phyloP scores from a whole-genome alignment of 1,140 invertebrate genomes.

The Drosophila tropicalis region DNA sequence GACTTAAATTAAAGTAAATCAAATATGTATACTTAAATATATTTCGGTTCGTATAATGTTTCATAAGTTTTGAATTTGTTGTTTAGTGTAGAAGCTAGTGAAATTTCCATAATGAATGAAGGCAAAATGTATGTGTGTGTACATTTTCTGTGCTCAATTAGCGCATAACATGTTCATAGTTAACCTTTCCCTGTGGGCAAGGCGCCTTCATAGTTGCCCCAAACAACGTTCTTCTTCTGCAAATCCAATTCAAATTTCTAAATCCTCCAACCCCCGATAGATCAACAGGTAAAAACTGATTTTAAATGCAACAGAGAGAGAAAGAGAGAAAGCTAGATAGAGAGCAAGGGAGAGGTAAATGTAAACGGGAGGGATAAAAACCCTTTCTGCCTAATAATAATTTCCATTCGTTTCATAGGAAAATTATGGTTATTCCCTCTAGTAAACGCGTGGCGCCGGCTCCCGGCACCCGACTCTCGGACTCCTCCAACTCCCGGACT shows the following conservation, averaged over 20 bases:
- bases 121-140: conserved; percentile 37
- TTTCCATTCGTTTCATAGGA: conserved; percentile 73
- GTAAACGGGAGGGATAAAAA: conserved; percentile 27
- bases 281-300: conserved; percentile 75
- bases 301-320: conserved; percentile 58
- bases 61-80: conserved; percentile 15
- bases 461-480: not conserved
- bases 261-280: conserved; percentile 8
- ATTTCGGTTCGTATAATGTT: too few species aligned
- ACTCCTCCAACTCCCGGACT: not conserved
- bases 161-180: conserved; percentile 67
- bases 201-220: conserved; percentile 28
- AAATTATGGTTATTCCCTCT: conserved; percentile 68
- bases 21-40: too few species aligned
- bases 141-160: conserved; percentile 70
- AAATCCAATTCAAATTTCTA: conserved; percentile 9
- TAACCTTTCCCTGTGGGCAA: conserved; percentile 55
- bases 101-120: conserved; percentile 51
- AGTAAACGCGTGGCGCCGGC: conserved; percentile 60
- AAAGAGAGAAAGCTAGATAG: conserved; percentile 4
- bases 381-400: conserved; percentile 62
- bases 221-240: not conserved
- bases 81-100: conserved; percentile 37
- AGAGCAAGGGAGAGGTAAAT: not conserved
- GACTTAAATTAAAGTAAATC: too few species aligned